Base-by-base conservation (phyloP, 2,888 invertebrate species). In the Gisinianus flammeolus region DNA sequence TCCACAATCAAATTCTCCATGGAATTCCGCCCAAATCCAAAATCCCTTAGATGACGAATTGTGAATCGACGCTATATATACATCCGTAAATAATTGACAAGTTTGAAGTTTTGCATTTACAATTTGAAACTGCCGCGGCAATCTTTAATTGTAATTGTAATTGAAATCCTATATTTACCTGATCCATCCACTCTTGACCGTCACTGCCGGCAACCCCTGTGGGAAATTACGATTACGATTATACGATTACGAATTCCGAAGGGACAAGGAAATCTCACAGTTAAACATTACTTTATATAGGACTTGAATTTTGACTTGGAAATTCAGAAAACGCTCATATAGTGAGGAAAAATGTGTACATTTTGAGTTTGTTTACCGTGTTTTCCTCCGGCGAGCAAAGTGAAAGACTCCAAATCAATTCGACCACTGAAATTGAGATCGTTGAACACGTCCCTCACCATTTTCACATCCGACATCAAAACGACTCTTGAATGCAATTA, bases 161-260 rank as follows among this genome's bases (percentile, higher is more conserved):
- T 3, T 16, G n/a, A 12, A n/a, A 16, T n/a, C 54, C 78, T n/a
- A n/a, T n/a, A n/a, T n/a, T 66, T 33, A 73, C 0, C 30, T 78
- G 78, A 33, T 68, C 74, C 12, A 22, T 24, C 78, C 78, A 78
- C 4, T 12, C n/a, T 0, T n/a, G 8, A 19, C 78, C 78, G 31
- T 78, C 74, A 10, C 68, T 19, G 26, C 30, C 31, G 6, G 74
- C 24, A 10, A 78, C 22, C 4, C 54, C 54, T 54, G 16, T 19
- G 4, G n/a, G 16, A 54, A 19, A 54, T n/a, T n/a, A n/a, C n/a
- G n/a, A 54, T 4, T 44, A 44, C 16, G 44, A 16, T 10, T 10
- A 44, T 44, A 44, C 44, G 6, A 6, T 10, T 44, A 44, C n/a
- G n/a, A n/a, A n/a, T n/a, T n/a, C n/a, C n/a, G n/a, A n/a, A n/a